phyloP scores from a whole-genome alignment of 1,140 invertebrate species.

The Zaprionus kolodkinae region DNA sequence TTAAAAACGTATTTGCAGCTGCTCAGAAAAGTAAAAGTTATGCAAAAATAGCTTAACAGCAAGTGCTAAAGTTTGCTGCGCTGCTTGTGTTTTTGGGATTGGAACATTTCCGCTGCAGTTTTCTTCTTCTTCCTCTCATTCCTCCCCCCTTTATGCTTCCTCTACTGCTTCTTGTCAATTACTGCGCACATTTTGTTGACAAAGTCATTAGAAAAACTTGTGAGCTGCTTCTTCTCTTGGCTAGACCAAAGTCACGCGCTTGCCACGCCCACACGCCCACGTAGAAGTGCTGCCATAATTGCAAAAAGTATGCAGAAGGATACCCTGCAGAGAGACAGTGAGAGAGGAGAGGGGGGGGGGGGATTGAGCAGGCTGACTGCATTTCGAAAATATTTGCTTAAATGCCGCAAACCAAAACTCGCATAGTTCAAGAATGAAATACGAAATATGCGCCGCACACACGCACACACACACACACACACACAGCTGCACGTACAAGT shows the following conservation, averaged over 20 bases:
- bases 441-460: constrained; percentile 50
- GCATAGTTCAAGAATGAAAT: constrained; percentile 76
- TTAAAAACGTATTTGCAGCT: background rate
- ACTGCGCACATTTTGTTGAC: constrained; percentile 41
- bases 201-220: constrained; percentile 67
- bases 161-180: constrained; percentile 29
- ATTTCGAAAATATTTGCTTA: constrained; percentile 80
- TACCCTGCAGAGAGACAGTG: constrained; percentile 6
- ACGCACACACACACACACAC: constrained; percentile 21
- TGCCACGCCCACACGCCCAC: constrained; percentile 31
- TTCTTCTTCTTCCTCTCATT: background rate
- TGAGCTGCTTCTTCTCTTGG: constrained; percentile 16
- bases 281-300: constrained; percentile 56
- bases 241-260: constrained; percentile 72
- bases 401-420: constrained; percentile 81
- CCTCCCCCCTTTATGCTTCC: background rate
- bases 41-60: background rate
- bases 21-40: background rate
- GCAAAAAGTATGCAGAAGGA: constrained; percentile 44
- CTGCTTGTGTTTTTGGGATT: background rate
- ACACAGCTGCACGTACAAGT: constrained; percentile 16
- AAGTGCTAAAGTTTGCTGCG: background rate
- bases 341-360: background rate
- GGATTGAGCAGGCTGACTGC: constrained; percentile 48
- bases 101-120: background rate